phyloP scores from a whole-genome alignment of 1,140 invertebrate species.

The Pteromalus puparum region DNA sequence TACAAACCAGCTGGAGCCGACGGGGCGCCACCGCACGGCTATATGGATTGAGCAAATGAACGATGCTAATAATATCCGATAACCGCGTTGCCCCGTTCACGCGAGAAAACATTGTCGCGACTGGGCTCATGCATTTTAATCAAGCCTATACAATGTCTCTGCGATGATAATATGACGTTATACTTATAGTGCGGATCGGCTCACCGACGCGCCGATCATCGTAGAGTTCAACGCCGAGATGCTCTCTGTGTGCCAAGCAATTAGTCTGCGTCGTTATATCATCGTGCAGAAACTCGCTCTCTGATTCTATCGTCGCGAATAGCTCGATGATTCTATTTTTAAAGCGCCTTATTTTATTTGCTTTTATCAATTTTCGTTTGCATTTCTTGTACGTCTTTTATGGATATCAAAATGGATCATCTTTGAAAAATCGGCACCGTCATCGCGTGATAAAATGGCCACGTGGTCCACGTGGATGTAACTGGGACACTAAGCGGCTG shows the following conservation, averaged over 20 bases:
- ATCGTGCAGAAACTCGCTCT: constrained; percentile 9
- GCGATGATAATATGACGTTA: neutral
- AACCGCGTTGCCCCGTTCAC: neutral
- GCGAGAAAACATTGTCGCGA: constrained; percentile 24
- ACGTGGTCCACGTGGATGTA: too few relatives aligned
- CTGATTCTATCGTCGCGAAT: constrained; percentile 13
- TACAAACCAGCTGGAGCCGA: neutral
- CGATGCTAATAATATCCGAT: constrained; percentile 46
- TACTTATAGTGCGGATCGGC: too few relatives aligned
- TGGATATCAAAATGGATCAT: too few relatives aligned
- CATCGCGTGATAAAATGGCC: too few relatives aligned
- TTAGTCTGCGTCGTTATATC: constrained; percentile 19
- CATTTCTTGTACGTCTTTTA: neutral
- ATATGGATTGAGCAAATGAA: constrained; percentile 13
- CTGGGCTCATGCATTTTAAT: constrained; percentile 24
- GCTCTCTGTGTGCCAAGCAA: neutral
- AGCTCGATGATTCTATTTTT: neutral
- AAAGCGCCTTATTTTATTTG: neutral
- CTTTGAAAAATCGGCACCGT: too few relatives aligned
- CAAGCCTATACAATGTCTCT: constrained; percentile 27
- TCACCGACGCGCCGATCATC: too few relatives aligned
- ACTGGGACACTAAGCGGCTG: too few relatives aligned
- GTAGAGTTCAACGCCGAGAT: constrained; percentile 29
- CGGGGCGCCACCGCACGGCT: neutral
- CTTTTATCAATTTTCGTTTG: neutral